Percentiles rank a stretch among this genome's conserved stretches.
Evolutionary conservation across 2,888 invertebrate species (phyloP).

Genomic region (Phrixothrix hirtus): DNA sequence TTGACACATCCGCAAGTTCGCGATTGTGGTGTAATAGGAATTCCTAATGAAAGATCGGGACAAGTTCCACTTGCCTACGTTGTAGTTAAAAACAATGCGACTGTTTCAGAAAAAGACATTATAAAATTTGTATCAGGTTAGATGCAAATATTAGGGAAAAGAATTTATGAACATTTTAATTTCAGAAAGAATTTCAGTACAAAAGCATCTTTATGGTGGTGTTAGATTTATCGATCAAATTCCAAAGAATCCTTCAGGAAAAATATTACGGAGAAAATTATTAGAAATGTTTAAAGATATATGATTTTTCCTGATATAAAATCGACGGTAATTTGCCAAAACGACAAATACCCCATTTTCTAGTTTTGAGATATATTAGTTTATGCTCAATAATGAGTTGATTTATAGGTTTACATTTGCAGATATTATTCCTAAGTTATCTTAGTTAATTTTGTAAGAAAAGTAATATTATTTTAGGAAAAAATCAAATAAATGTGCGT

Average conservation of each 20-base stretch:
- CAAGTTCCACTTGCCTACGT: conserved; percentile 79
- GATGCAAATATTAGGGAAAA: not conserved
- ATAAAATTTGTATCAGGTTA: conserved; percentile 57
- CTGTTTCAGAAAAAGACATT: conserved; percentile 56
- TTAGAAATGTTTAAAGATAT: conserved; percentile 11
- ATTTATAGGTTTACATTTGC: too few relatives aligned
- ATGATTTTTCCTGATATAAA: too few relatives aligned
- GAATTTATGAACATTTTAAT: not conserved
- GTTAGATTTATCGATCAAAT: conserved; percentile 72
- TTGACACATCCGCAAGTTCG: conserved; percentile 71
- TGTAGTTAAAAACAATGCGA: conserved; percentile 63
- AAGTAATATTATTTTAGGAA: too few relatives aligned
- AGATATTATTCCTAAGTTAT: too few relatives aligned
- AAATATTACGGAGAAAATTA: conserved; percentile 68
- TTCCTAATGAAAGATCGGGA: conserved; percentile 73
- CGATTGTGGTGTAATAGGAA: conserved; percentile 83
- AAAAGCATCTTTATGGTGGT: conserved; percentile 74
- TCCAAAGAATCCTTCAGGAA: conserved; percentile 78
- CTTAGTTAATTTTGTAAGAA: too few relatives aligned
- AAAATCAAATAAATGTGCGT: too few relatives aligned
- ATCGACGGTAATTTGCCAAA: too few relatives aligned
- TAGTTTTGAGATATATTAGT: too few relatives aligned
- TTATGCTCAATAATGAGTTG: too few relatives aligned
- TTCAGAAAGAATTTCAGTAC: conserved; percentile 64
- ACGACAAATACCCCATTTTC: too few relatives aligned